Evolutionary conservation across 1,140 invertebrate genomes (phyloP).

Genomic region (Kradibia gibbosae): DNA sequence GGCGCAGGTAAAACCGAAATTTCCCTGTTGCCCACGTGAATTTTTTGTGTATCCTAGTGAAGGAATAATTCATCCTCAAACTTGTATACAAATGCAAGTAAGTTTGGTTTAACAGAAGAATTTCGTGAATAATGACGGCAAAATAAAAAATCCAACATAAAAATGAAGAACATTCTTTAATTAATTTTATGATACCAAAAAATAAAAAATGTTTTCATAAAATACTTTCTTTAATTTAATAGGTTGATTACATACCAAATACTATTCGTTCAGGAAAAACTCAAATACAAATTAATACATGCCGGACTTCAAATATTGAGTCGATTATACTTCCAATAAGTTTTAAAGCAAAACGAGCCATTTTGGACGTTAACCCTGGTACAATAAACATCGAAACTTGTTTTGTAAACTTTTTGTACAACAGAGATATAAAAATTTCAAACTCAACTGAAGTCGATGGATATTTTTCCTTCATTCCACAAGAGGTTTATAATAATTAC

Average conservation of each 20-base stretch:
- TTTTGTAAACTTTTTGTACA: slow-evolving; percentile 63
- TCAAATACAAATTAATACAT: slow-evolving; percentile 56
- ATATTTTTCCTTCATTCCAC: slow-evolving; percentile 62
- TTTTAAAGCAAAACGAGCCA: slow-evolving; percentile 54
- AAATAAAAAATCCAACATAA: no score
- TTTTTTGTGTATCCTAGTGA: slow-evolving; percentile 58
- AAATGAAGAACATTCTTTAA: no score
- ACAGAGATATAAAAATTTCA: slow-evolving; percentile 53
- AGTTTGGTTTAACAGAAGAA: slow-evolving; percentile 28
- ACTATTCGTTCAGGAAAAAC: slow-evolving; percentile 50
- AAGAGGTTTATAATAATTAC: slow-evolving; percentile 54
- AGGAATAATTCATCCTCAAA: slow-evolving; percentile 56
- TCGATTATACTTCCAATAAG: slow-evolving; percentile 57
- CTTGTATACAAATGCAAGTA: slow-evolving; percentile 59
- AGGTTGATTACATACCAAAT: slow-evolving; percentile 62
- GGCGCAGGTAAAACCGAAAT: slow-evolving; percentile 53
- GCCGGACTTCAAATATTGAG: slow-evolving; percentile 57
- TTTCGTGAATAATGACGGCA: no score
- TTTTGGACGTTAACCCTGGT: slow-evolving; percentile 54
- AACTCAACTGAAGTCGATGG: slow-evolving; percentile 62
- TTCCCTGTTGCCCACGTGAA: slow-evolving; percentile 61
- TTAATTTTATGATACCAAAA: no score
- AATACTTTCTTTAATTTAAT: not conserved
- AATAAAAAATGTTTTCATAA: slow-evolving; percentile 14
- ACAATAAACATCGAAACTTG: slow-evolving; percentile 59